Percentiles rank a stretch among this genome's conserved stretches.
These are phyloP conservation scores for Celastrina argiolus DNA, from an alignment of 2,888 invertebrate genomes.

Conservation along the genomic window DNA sequence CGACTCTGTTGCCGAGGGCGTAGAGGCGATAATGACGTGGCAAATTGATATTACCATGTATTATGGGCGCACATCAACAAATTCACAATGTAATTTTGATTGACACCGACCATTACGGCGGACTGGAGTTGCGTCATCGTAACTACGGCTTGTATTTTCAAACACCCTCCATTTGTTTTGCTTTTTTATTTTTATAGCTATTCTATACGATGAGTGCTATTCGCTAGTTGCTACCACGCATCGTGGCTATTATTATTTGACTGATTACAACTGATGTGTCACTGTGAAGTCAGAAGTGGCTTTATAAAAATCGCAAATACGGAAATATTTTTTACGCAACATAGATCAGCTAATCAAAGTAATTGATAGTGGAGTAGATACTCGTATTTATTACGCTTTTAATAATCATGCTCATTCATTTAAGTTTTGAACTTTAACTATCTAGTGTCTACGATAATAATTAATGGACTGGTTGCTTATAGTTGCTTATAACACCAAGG, in stretches of 20 bases:
- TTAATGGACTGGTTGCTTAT: not conserved
- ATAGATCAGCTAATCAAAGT: not conserved
- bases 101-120: conserved; percentile 75
- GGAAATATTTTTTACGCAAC: not conserved
- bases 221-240: not conserved
- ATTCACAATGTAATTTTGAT: conserved; percentile 74
- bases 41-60: conserved; percentile 45
- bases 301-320: not conserved
- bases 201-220: conserved; percentile 25
- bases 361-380: not conserved
- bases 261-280: not conserved
- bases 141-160: conserved; percentile 49
- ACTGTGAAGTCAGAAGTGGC: not conserved
- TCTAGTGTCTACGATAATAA: not conserved
- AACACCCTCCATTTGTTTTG: conserved; percentile 34
- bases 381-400: not conserved
- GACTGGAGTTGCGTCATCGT: conserved; percentile 72
- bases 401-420: not conserved
- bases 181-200: conserved; percentile 31
- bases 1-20: conserved; percentile 27
- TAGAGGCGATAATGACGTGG: conserved; percentile 46
- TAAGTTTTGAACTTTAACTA: not conserved
- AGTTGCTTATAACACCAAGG: not conserved
- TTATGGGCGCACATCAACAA: conserved; percentile 48
- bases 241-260: not conserved